Base-by-base conservation (phyloP, 2,888 invertebrate genomes). In the Caradrina clavipalpis region DNA sequence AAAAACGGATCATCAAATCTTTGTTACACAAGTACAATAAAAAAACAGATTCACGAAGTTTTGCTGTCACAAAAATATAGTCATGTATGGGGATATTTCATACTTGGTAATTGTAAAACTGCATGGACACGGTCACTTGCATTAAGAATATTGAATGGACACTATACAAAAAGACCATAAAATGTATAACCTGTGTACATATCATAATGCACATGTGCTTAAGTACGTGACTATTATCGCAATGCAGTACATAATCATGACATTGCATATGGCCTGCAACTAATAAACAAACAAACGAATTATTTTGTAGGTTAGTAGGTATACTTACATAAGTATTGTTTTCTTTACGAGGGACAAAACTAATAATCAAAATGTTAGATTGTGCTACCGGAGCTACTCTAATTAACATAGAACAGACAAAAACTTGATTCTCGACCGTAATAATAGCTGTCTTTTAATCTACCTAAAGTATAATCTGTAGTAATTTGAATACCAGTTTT, bases 401-500 rank as follows among this genome's bases (percentile, higher is more conserved):
- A 19, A 84, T 82, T 79, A 70, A 80, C 69, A 84, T 66, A 77
- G 53, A 70, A 55, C 58, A 45, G 55, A 68, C 73, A 82, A 84
- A 84, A 82, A 84, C 83, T 69, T 55, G 54, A 74, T 64, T 64
- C 57, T 17, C 50, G 35, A 50, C 45, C 53, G 51, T 61, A 63
- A 62, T 76, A 63, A 82, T 64, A 56, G 17, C 54, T 59, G 35
- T 51, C 39, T 72, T 73, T 69, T 76, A 79, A 77, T 74, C 70
- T 64, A 65, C 68, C 62, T 68, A 70, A 73, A 73, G 64, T 62
- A 63, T 69, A 71, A 84, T 80, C 72, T 70, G 64, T 39, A 67
- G 60, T 82, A 70, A 80, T 83, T 80, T 83, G 56, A 66, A 78
- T 78, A 84, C 80, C 71, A 72, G 83, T 84, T 83, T 80, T 82